A percentile compares a stretch with the other conserved stretches of the same genome.
phyloP scores from a whole-genome alignment of 2,113 vertebrate species.

The Dasyurus viverrinus region DNA sequence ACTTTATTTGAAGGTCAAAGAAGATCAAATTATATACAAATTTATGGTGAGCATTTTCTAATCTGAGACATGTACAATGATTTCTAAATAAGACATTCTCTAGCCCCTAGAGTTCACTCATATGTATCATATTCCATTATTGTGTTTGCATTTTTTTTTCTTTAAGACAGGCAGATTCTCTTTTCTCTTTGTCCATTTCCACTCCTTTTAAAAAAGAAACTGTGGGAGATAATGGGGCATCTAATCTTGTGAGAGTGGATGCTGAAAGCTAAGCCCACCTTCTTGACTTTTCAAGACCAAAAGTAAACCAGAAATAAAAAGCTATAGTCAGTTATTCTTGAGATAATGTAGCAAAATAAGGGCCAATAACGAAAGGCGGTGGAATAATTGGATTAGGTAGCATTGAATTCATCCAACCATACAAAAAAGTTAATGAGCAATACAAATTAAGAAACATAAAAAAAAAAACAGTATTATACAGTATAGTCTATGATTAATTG shows the following conservation, averaged over 20 bases:
- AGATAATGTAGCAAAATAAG: background rate
- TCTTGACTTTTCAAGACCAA: background rate
- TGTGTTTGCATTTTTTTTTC: background rate
- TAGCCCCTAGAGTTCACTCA: background rate
- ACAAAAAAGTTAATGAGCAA: background rate
- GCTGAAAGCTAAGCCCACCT: background rate
- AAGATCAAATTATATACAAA: background rate
- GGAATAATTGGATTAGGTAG: background rate
- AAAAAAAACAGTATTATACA: background rate
- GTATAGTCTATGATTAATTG: background rate
- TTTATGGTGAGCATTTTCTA: background rate
- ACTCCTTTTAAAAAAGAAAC: background rate
- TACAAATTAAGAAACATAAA: background rate
- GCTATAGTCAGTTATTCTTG: background rate
- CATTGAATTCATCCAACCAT: background rate
- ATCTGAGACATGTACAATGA: background rate
- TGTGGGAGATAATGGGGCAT: background rate
- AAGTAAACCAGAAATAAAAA: background rate
- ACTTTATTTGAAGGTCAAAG: background rate
- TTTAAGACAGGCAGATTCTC: background rate
- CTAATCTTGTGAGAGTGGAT: background rate
- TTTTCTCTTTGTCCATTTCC: background rate
- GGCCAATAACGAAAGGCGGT: background rate
- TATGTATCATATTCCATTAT: background rate
- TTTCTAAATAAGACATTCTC: background rate